Base-by-base conservation (phyloP, 2,797 vertebrate genomes). In the Mormyrus hasselquistii region DNA sequence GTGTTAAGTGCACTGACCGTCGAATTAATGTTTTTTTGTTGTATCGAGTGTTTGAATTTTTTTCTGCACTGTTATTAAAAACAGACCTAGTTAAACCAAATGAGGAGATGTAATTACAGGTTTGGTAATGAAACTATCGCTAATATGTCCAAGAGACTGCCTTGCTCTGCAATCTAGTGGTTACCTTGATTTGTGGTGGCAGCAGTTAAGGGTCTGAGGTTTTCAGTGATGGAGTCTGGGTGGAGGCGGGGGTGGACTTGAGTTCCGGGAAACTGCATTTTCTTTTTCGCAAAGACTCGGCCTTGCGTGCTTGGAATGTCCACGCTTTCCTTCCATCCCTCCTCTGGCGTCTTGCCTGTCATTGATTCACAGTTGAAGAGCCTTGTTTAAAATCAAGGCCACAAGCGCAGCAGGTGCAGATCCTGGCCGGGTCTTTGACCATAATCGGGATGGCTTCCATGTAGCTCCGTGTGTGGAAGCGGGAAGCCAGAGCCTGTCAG, bases 31-130 rank as follows among this genome's bases (percentile, higher is more conserved):
- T 25, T 76, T 59, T 87, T 88, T 49, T 29, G 47, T 76, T 52
- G 65, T 25, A 50, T 12, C 12, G 14, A 38, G 29, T 53, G 29
- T 53, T 88, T 44, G 50, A 22, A 2, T 47, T 69, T 69, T 49
- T 88, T 88, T 69, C 25, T 59, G 14, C 55, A 9, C 59, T 79
- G 14, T 88, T 88, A 88, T 88, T 88, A 88, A 88, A 88, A n/a
- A 47, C 87, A 88, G 62, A 50, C 65, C 62, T 52, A 52, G 62
- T 88, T 25, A 76, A 88, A 53, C 87, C 87, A 22, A 88, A 49
- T 76, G 52, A 62, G 87, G 59, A 52, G 41, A 47, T 76, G 62
- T 79, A 88, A 79, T 88, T 88, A 76, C 69, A 88, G 87, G 87
- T 52, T 88, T 53, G n/a, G 65, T 79, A 73, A 88, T 88, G 25